Evolutionary conservation across 2,888 invertebrate genomes (phyloP).

Genomic region (Lepetodrilus schrolli): DNA sequence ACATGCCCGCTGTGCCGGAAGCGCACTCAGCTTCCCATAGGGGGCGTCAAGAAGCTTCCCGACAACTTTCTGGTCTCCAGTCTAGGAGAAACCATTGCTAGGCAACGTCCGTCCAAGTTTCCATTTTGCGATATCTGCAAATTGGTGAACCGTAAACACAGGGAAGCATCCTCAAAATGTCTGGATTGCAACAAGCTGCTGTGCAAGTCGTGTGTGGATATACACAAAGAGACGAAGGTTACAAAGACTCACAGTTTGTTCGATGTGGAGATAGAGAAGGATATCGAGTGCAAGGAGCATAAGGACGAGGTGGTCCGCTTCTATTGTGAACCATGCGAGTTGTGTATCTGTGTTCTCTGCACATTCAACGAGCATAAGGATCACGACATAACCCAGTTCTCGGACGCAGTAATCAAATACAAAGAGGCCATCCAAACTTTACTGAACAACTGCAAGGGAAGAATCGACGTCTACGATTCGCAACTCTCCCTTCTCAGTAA

Average conservation of each 20-base stretch:
- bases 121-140: conserved; percentile 76
- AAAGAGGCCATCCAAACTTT: conserved; percentile 72
- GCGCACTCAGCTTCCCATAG: conserved; percentile 75
- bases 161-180: conserved; percentile 75
- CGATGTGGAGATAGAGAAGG: conserved; percentile 76
- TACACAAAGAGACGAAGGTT: conserved; percentile 74
- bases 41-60: conserved; percentile 76
- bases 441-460: conserved; percentile 69
- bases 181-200: conserved; percentile 76
- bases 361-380: conserved; percentile 75
- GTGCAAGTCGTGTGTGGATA: conserved; percentile 73
- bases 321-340: conserved; percentile 75
- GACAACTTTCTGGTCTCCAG: conserved; percentile 76
- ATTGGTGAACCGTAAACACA: conserved; percentile 71
- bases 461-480: conserved; percentile 69
- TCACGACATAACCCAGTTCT: conserved; percentile 73
- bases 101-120: conserved; percentile 73
- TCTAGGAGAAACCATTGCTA: conserved; percentile 71
- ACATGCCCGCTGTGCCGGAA: conserved; percentile 76
- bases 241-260: conserved; percentile 75
- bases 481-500: conserved; percentile 67
- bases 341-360: conserved; percentile 75
- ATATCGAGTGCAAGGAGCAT: conserved; percentile 75
- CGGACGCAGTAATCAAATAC: conserved; percentile 73
- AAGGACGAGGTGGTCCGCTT: conserved; percentile 74